A percentile compares a stretch with the other conserved stretches of the same genome.
Evolutionary conservation across 2,113 vertebrate species (phyloP).

Genomic region (Rhinoptilus africanus): DNA sequence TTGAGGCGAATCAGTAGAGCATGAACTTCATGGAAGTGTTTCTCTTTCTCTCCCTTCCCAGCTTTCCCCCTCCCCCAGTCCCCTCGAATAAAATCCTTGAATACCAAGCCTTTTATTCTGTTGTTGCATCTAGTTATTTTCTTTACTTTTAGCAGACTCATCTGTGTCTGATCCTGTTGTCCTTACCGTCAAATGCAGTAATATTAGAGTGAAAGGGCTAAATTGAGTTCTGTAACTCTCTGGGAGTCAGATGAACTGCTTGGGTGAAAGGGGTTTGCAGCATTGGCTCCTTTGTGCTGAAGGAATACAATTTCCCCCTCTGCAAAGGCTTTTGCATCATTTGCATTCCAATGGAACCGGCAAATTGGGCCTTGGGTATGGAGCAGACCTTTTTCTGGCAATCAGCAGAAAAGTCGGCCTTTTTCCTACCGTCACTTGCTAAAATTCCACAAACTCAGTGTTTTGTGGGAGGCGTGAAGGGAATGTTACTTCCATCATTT

Average conservation of each 20-base stretch:
- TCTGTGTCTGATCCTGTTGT: background rate
- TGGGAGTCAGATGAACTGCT: background rate
- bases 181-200: background rate
- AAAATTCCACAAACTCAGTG: background rate
- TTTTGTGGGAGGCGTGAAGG: background rate
- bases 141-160: slow-evolving; percentile 44
- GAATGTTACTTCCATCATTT: background rate
- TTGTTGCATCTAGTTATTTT: slow-evolving; percentile 29
- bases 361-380: background rate
- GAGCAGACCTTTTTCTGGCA: background rate
- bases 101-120: background rate
- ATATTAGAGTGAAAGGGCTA: slow-evolving; percentile 18
- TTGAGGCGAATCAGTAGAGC: slow-evolving; percentile 35
- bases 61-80: slow-evolving; percentile 47
- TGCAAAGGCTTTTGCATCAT: slow-evolving; percentile 27
- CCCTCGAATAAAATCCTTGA: background rate
- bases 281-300: slow-evolving; percentile 32
- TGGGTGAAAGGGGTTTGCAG: background rate
- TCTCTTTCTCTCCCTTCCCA: slow-evolving; percentile 48
- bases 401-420: background rate
- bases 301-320: slow-evolving; percentile 18
- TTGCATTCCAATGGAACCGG: slow-evolving; percentile 56
- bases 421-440: rapidly evolving
- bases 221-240: slow-evolving; percentile 4
- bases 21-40: slow-evolving; percentile 63